Base-by-base conservation (phyloP, 1,140 invertebrate genomes). In the Trichonephila clavipes region DNA sequence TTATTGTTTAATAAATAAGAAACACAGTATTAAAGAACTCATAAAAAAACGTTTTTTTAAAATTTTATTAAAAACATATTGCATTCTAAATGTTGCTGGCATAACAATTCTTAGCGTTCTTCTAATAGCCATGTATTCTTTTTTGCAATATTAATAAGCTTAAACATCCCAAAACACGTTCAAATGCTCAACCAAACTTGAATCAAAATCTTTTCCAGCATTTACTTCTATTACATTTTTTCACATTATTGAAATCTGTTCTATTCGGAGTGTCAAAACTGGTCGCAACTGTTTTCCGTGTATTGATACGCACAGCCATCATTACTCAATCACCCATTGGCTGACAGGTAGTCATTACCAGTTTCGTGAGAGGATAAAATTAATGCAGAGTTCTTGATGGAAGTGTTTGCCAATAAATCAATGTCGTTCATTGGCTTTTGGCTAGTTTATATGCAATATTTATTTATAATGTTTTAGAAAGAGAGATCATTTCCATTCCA, bases 401-500 rank as follows among this genome's bases (percentile, higher is more conserved):
- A 77, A 34, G 14, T n/a, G n/a, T 77, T 77, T 77, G 18, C 72
- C 72, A 77, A 77, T 77, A 77, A 77, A 77, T 77, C 72, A 77
- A 77, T 77, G 72, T 34, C 14, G 12, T 77, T 40, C 72, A 40
- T 40, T 77, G 72, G 72, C 24, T 77, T 16, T 40, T 77, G 72
- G 7, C 14, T 77, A 28, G 24, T 34, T 77, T 77, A 40, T 40
- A 40, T 40, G 66, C 21, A 24, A 0, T 40, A 34, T 19, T 40
- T 77, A 77, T 34, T 77, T 77, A 77, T 34, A 40, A 77, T 40
- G 72, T 24, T 10, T 18, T 77, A 1, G 28, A 16, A 77, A 77
- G 28, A 77, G 28, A 77, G 28, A 77, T 77, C 3, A 34, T 34
- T 34, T 16, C 34, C 72, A 77, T 77, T 77, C 72, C 72, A 77